Percentiles rank a stretch among this genome's conserved stretches.
These are phyloP conservation scores for Vireo griseus DNA, from an alignment of 2,797 vertebrate genomes.

Conservation along the genomic window DNA sequence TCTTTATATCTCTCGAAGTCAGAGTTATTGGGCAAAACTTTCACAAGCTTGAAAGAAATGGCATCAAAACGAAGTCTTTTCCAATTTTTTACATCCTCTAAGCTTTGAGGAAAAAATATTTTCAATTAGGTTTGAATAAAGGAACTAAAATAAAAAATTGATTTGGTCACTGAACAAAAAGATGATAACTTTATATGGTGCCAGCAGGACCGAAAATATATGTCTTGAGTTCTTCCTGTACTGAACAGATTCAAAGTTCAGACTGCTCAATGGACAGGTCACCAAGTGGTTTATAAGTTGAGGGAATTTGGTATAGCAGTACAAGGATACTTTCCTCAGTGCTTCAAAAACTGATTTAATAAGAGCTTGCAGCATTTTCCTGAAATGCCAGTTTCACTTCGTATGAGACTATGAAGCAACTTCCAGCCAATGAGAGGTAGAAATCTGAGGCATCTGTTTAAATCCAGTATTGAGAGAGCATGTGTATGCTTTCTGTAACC, in stretches of 20 bases:
- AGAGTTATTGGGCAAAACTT: not conserved
- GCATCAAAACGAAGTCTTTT: not conserved
- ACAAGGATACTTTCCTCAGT: not conserved
- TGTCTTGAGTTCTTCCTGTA: not conserved
- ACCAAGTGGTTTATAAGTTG: not conserved
- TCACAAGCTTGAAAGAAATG: not conserved
- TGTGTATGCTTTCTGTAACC: not conserved
- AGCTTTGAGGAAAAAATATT: not conserved
- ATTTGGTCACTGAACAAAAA: not conserved
- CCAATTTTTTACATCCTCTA: not conserved
- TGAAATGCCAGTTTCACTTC: not conserved
- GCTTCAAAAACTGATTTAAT: not conserved
- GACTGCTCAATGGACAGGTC: not conserved
- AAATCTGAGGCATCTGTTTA: not conserved
- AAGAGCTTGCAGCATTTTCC: not conserved
- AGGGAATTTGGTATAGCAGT: not conserved
- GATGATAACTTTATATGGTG: not conserved
- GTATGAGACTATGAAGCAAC: not conserved
- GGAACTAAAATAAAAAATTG: not conserved
- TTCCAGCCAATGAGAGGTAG: not conserved
- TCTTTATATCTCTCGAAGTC: not conserved
- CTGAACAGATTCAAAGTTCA: not conserved
- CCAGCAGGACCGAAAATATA: not conserved
- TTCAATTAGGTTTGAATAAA: not conserved
- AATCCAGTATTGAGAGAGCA: not conserved